These are phyloP conservation scores for Andrena flavipes DNA, from an alignment of 2,888 invertebrate species.

Conservation along the genomic window DNA sequence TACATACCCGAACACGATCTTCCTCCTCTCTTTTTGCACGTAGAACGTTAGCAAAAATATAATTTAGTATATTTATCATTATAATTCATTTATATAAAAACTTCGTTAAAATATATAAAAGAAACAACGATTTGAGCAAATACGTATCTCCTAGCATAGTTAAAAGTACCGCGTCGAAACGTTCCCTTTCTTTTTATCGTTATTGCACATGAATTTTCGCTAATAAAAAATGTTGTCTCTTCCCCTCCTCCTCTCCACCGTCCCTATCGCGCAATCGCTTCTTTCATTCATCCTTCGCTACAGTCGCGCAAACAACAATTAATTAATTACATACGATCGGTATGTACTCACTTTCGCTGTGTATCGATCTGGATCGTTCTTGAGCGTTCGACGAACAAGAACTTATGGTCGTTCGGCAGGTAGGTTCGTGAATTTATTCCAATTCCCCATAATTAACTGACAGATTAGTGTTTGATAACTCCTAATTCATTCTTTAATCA, in stretches of 20 bases:
- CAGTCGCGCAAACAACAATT: constrained; percentile 33
- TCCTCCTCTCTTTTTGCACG: constrained; percentile 57
- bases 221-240: constrained; percentile 62
- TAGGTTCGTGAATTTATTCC: constrained; percentile 22
- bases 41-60: constrained; percentile 82
- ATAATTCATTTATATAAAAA: constrained; percentile 79
- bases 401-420: background rate
- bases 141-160: constrained; percentile 75
- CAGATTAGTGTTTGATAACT: background rate
- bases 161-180: constrained; percentile 70
- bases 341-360: constrained; percentile 19
- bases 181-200: constrained; percentile 67
- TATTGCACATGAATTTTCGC: constrained; percentile 82
- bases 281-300: constrained; percentile 33
- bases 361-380: constrained; percentile 11
- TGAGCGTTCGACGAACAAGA: background rate
- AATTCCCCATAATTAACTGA: constrained; percentile 1
- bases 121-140: constrained; percentile 84
- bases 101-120: constrained; percentile 83
- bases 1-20: background rate
- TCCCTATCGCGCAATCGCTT: constrained; percentile 15
- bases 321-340: constrained; percentile 25
- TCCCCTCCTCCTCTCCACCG: constrained; percentile 6
- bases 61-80: constrained; percentile 80
- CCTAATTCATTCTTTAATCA: background rate